Percentiles rank a stretch among this genome's conserved stretches.
phyloP scores from a whole-genome alignment of 2,113 vertebrate species.

The Rhinopomastus cyanomelas region DNA sequence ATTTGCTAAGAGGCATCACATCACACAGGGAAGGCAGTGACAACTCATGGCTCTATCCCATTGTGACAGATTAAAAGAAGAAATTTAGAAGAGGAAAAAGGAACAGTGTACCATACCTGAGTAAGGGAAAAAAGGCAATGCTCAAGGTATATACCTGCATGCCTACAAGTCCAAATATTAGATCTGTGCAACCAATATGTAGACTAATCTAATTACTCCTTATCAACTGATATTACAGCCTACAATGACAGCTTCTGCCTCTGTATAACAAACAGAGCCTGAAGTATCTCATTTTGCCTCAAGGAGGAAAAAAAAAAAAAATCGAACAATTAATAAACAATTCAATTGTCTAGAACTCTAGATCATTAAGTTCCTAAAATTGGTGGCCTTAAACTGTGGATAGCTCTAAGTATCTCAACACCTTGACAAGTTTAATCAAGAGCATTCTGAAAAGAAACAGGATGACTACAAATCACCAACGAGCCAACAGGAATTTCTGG shows the following conservation, averaged over 20 bases:
- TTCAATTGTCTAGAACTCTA: not conserved
- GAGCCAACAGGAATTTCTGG: not conserved
- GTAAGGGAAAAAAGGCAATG: accelerated
- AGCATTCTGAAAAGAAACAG: not conserved
- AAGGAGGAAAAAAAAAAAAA: not conserved
- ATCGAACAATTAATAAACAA: not conserved
- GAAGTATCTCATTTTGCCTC: not conserved
- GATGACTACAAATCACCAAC: not conserved
- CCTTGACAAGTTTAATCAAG: not conserved
- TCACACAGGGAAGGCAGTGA: not conserved
- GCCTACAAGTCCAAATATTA: not conserved
- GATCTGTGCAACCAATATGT: accelerated
- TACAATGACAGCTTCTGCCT: not conserved
- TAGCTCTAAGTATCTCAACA: not conserved
- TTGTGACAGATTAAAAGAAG: not conserved
- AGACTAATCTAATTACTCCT: not conserved
- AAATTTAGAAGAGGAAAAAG: not conserved
- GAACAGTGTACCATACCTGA: not conserved
- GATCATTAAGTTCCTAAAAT: not conserved
- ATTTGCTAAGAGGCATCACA: not conserved
- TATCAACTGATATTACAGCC: not conserved
- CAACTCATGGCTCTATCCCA: not conserved
- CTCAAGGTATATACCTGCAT: not conserved
- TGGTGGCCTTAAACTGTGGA: not conserved
- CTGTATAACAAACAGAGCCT: not conserved